Evolutionary conservation across 2,888 invertebrate genomes (phyloP), one percentile per base, ranked within the genome.

Genomic region (Cheilosia impressa): DNA sequence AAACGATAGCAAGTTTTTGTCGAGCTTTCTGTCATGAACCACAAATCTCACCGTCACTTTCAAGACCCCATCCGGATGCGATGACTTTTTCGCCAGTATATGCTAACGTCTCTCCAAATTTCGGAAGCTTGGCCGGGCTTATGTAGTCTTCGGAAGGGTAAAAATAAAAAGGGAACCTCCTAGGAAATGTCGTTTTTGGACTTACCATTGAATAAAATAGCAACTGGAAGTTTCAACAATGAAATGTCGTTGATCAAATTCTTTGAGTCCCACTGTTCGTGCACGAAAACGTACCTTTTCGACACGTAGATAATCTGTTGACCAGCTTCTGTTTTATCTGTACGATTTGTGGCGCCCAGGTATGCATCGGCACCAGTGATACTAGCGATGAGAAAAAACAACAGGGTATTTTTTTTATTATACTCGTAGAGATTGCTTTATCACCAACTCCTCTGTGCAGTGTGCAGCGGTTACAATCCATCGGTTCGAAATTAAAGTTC

Each of bases 161-260:
- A 17, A 5, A 47, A 9, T 17, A 5, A 34, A 10, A n/a, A 13
- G 24, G 43, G 22, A 7, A 19, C 13, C 2, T 43, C 7, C 43
- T 13, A n/a, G n/a, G n/a, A 2, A 15, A 15, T 38, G 4, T 38
- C 5, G 4, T 15, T 45, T 22, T 9, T 9, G 15, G 2, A 79
- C 79, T 88, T 88, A 92, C 92, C 91, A 80, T 89, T 91, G 24
- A 91, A 87, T 53, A 87, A 80, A 13, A 92, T 90, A 10, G 88
- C 58, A 38, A 87, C 41, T 38, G 91, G 90, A 55, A 93, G 88
- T 43, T 88, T 88, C 43, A 93, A 87, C 24, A 93, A 79, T 19
- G 92, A 92, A 63, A 93, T 90, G 87, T 93, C 93, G 84, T 93
- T 91, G 1, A 84, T 53, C 45, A 91, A 88, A 15, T 87, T 89